Evolutionary conservation across 2,797 vertebrate genomes (phyloP).

Genomic region (Acridotheres tristis): DNA sequence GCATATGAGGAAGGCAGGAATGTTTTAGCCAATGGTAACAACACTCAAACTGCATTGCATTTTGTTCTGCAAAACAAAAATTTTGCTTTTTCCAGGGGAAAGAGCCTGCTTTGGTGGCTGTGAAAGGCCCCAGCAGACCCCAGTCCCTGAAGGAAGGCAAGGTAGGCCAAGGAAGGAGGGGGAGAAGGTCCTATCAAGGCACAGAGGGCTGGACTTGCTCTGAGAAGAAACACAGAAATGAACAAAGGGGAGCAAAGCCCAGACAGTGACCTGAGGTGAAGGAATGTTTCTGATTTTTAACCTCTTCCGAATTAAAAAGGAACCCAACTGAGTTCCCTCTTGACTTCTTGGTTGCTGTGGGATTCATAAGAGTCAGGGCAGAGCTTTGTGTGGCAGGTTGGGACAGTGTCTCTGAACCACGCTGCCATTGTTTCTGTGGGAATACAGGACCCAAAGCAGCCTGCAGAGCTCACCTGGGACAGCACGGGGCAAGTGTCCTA

Average conservation of each 20-base stretch:
- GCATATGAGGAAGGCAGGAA: background rate
- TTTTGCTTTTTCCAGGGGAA: slow-evolving; percentile 27
- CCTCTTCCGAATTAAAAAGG: background rate
- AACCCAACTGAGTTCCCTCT: background rate
- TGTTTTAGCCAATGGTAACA: background rate
- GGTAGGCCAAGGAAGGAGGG: background rate
- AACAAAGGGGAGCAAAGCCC: background rate
- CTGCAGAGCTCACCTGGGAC: background rate
- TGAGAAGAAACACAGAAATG: background rate
- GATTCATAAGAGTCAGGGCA: background rate
- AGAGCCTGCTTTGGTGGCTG: slow-evolving; percentile 9
- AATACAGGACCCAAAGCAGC: background rate
- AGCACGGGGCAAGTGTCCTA: background rate
- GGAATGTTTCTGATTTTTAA: background rate
- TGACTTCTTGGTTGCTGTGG: background rate
- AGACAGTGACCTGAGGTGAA: background rate
- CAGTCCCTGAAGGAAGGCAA: background rate
- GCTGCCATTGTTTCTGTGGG: background rate
- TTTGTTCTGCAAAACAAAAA: background rate
- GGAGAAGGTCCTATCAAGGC: background rate
- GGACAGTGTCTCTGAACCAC: background rate
- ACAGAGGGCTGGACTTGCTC: background rate
- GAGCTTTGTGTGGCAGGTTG: background rate
- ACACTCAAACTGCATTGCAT: background rate
- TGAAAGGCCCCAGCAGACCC: slow-evolving; percentile 8